phyloP scores from a whole-genome alignment of 37 sponge, comb jelly and placozoan species.

The Petrosia ficiformis region DNA sequence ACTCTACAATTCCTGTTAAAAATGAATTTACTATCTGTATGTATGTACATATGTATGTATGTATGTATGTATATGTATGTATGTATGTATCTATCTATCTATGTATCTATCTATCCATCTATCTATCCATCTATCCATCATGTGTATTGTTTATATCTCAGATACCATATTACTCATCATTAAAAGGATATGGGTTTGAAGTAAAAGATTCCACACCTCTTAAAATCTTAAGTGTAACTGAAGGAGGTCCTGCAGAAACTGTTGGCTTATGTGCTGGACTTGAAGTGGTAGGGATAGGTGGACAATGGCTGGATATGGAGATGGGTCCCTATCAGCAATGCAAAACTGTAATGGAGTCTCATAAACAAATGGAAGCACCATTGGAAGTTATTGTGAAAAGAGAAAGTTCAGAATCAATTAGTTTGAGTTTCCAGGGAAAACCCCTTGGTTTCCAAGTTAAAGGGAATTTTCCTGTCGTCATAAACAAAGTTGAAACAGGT shows the following conservation, averaged over 20 bases:
- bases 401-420: neutral
- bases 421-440: neutral
- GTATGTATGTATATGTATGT: too few species aligned
- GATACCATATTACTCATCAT: too few species aligned
- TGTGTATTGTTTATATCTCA: too few species aligned
- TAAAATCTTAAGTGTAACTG: neutral
- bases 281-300: neutral
- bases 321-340: neutral
- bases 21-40: too few species aligned
- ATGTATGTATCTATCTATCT: too few species aligned
- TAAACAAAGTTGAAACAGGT: constrained; percentile 60
- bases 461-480: constrained; percentile 55
- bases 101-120: too few species aligned
- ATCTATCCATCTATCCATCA: too few species aligned
- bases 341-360: neutral
- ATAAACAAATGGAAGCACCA: neutral
- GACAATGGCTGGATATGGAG: neutral
- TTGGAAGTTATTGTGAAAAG: neutral
- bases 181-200: too few species aligned
- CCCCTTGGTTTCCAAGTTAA: constrained; percentile 66
- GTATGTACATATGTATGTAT: too few species aligned
- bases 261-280: neutral
- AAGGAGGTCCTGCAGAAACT: neutral
- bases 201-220: neutral
- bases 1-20: too few species aligned